Evolutionary conservation across 1,140 invertebrate genomes (phyloP).

Genomic region (Drosophila pruinosa): DNA sequence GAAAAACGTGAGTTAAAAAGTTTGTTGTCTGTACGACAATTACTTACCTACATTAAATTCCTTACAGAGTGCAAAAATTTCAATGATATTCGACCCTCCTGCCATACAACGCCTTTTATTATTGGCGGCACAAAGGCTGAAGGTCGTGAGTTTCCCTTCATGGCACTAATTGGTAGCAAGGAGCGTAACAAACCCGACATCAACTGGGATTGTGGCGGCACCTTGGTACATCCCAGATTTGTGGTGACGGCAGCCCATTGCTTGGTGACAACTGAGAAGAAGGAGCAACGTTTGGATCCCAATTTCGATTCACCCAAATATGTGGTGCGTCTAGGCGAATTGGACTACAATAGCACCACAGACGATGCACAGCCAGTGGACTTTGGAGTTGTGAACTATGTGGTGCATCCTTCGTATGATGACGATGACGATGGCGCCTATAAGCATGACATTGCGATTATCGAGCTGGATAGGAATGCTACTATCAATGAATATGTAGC

Average conservation of each 20-base stretch:
- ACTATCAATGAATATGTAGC: conserved; percentile 83
- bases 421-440: conserved; percentile 67
- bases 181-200: conserved; percentile 7
- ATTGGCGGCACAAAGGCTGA: conserved; percentile 66
- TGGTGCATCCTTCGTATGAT: conserved; percentile 84
- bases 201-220: conserved; percentile 79
- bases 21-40: neutral
- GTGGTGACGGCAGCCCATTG: conserved; percentile 83
- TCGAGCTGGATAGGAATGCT: conserved; percentile 83
- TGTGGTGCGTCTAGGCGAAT: conserved; percentile 84
- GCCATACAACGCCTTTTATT: conserved; percentile 60
- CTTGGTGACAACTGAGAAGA: conserved; percentile 50
- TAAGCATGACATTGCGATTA: conserved; percentile 85
- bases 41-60: neutral
- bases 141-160: conserved; percentile 81
- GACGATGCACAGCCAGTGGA: conserved; percentile 83
- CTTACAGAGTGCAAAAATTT: conserved; percentile 56
- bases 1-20: conserved; percentile 43
- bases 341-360: conserved; percentile 82
- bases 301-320: conserved; percentile 54
- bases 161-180: conserved; percentile 72
- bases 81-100: conserved; percentile 40
- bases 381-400: conserved; percentile 81
- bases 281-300: conserved; percentile 47
- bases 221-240: conserved; percentile 80